These are phyloP conservation scores for Eumerus sabulonum DNA, from an alignment of 2,888 invertebrate genomes.

Conservation along the genomic window DNA sequence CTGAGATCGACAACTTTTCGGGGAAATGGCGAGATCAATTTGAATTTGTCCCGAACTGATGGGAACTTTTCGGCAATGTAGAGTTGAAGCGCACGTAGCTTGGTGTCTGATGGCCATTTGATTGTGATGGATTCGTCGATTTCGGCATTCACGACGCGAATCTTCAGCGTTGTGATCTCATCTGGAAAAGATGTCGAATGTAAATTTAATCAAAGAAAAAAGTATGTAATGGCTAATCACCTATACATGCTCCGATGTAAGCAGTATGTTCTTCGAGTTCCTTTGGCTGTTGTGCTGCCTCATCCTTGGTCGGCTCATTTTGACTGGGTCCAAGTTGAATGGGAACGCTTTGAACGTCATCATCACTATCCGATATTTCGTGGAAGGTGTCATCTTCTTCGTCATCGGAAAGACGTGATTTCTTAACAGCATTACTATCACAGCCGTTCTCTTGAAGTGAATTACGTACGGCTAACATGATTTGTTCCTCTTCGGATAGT, in stretches of 20 bases:
- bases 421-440: slow-evolving; percentile 33
- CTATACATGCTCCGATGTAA: slow-evolving; percentile 40
- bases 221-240: slow-evolving; percentile 2
- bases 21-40: slow-evolving; percentile 77
- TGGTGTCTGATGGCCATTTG: slow-evolving; percentile 78
- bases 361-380: slow-evolving; percentile 63
- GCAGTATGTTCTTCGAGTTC: slow-evolving; percentile 30
- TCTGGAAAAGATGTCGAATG: slow-evolving; percentile 27
- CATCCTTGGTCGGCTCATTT: not conserved
- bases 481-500: slow-evolving; percentile 77
- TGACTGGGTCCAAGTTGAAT: slow-evolving; percentile 2
- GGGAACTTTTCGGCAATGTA: slow-evolving; percentile 76
- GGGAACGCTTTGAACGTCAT: slow-evolving; percentile 52
- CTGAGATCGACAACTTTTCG: slow-evolving; percentile 74
- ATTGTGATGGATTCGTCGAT: slow-evolving; percentile 75
- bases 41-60: slow-evolving; percentile 75
- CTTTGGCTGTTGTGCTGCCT: slow-evolving; percentile 11
- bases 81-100: slow-evolving; percentile 74
- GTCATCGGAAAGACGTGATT: slow-evolving; percentile 21
- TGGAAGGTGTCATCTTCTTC: slow-evolving; percentile 35
- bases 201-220: not conserved
- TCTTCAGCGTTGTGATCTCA: slow-evolving; percentile 75
- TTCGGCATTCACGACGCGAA: slow-evolving; percentile 74
- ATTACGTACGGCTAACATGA: slow-evolving; percentile 77
- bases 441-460: slow-evolving; percentile 77